Conservation (phyloP, 2,113 vertebrate genomes). For the Solea senegalensis region DNA sequence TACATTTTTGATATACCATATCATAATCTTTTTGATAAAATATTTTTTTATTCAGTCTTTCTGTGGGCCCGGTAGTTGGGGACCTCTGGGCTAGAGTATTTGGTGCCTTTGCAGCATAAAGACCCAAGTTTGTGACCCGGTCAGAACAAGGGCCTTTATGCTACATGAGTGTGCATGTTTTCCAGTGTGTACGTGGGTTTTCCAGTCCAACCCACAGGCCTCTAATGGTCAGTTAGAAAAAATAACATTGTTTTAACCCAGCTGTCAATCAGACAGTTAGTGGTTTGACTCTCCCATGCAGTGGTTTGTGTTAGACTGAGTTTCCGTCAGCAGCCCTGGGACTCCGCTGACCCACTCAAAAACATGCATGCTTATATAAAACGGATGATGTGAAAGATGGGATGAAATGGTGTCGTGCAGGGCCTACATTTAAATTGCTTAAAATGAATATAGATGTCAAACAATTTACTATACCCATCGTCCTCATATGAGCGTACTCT, state of each 20-base stretch:
- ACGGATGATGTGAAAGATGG: slow-evolving; percentile 10
- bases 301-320: slow-evolving; percentile 12
- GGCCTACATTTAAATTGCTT: slow-evolving; percentile 10
- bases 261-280: slow-evolving; percentile 59
- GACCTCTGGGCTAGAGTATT: too few relatives aligned
- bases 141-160: too few relatives aligned
- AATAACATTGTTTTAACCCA: slow-evolving; percentile 59
- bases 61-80: too few relatives aligned
- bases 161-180: too few relatives aligned
- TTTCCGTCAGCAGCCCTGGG: background rate
- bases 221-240: slow-evolving; percentile 46
- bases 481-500: slow-evolving; percentile 18
- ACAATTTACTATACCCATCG: slow-evolving; percentile 2
- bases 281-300: slow-evolving; percentile 13
- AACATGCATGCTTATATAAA: background rate
- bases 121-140: too few relatives aligned
- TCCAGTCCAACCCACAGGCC: background rate
- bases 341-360: slow-evolving; percentile 12
- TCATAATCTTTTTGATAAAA: too few relatives aligned
- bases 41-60: too few relatives aligned
- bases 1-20: too few relatives aligned
- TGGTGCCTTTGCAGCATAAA: too few relatives aligned
- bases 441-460: slow-evolving; percentile 10
- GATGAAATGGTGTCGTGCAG: background rate
- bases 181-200: slow-evolving; percentile 1